Evolutionary conservation across 92 coral and sea anemone genomes (phyloP), one percentile per base, ranked within the genome.

Genomic region (Pocillopora grandis): DNA sequence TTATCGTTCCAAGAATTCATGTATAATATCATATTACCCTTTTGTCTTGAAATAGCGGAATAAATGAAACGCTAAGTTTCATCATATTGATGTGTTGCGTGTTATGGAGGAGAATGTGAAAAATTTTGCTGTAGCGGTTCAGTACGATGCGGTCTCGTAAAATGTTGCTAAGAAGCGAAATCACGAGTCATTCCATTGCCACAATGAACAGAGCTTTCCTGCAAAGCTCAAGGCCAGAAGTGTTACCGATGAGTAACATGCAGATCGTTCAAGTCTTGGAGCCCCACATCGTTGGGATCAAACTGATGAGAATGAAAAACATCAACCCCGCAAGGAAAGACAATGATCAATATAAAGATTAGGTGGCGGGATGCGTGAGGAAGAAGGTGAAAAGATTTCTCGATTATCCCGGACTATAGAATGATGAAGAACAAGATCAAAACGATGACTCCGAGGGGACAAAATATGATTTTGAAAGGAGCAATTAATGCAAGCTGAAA

Each of bases 311-410:
- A 36, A n/a, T 6, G 4, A 16, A 9, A 57, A 75, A 56, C 12
- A 10, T 0, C 52, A 42, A 42, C 52, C 8, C 52, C 52, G 8
- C 52, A 3, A 42, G 8, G 52, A 7, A 42, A 42, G 4, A 42
- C 52, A 0, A 42, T 49, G 2, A 42, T 7, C 52, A 42, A 42
- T 3, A 42, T 42, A 7, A 42, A 42, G 52, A 42, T 42, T 3
- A 42, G 52, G 5, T 59, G 80, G 66, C 33, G 80, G 5, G 16
- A 6, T 76, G 80, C 60, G 80, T 76, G 18, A 58, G 66, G 27
- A 1, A 33, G 15, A 59, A 11, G 80, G 7, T 76, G 36, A n/a
- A 59, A 31, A 15, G 17, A 59, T 52, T 31, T 31, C 66, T 1
- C 48, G n/a, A 57, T 16, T 17, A 36, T 16, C 6, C 9, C 19